These are phyloP conservation scores for Hermodice carunculata DNA, from an alignment of 2,888 invertebrate genomes.

Conservation along the genomic window DNA sequence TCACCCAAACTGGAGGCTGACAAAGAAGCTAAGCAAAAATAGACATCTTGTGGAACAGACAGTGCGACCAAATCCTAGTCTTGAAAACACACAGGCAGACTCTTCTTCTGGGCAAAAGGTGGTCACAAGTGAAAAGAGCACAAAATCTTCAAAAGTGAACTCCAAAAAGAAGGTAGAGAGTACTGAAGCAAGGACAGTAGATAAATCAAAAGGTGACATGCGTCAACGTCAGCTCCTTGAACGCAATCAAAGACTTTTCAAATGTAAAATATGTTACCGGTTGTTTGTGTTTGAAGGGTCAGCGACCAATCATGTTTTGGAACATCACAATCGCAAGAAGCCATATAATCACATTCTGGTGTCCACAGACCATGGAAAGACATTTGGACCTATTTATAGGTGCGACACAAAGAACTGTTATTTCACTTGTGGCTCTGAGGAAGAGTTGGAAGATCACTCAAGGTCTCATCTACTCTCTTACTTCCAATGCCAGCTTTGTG, in stretches of 20 bases:
- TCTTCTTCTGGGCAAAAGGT: too few relatives aligned
- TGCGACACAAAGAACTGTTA: constrained; percentile 32
- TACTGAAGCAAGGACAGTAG: too few relatives aligned
- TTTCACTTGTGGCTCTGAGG: constrained; percentile 21
- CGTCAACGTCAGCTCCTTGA: constrained; percentile 28
- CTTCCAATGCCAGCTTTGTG: constrained; percentile 36
- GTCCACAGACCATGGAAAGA: constrained; percentile 35
- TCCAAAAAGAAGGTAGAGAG: too few relatives aligned
- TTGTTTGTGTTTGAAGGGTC: constrained; percentile 40
- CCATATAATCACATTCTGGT: constrained; percentile 33
- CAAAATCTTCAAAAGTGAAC: too few relatives aligned
- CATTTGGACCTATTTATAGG: constrained; percentile 30
- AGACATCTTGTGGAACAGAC: constrained; percentile 37
- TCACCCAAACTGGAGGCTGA: constrained; percentile 38
- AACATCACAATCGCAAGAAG: constrained; percentile 20
- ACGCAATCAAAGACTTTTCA: constrained; percentile 34
- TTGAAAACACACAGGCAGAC: not conserved
- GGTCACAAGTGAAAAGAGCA: too few relatives aligned
- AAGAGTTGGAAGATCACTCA: constrained; percentile 30
- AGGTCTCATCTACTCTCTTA: too few relatives aligned
- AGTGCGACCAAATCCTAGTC: too few relatives aligned
- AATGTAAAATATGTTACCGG: constrained; percentile 27
- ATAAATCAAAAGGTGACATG: too few relatives aligned
- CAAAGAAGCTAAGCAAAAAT: constrained; percentile 39
- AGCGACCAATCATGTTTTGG: constrained; percentile 31